phyloP scores from a whole-genome alignment of 2,113 vertebrate species.

The Actinemys pallida region DNA sequence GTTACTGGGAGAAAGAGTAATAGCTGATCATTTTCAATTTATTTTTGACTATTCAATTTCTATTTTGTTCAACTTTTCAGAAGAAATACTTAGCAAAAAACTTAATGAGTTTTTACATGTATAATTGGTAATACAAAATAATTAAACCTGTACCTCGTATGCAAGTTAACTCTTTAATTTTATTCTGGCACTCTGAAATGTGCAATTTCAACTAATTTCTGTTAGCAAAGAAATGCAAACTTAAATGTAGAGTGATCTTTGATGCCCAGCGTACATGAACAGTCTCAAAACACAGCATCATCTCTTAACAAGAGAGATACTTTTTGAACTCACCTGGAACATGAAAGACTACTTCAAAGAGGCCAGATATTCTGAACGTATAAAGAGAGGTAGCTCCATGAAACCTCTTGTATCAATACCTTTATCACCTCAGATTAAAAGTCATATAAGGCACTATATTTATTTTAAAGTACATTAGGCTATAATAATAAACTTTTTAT shows the following conservation, averaged over 20 bases:
- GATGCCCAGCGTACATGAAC: not conserved
- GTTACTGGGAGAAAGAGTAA: fast-evolving
- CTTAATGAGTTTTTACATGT: conserved; percentile 3
- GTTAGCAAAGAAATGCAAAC: not conserved
- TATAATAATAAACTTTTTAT: not conserved
- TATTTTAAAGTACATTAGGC: not conserved
- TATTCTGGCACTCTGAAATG: conserved; percentile 45
- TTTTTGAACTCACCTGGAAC: conserved; percentile 11
- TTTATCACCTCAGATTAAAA: not conserved
- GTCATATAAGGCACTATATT: not conserved
- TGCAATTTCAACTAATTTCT: not conserved
- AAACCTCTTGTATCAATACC: not conserved
- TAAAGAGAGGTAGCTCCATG: not conserved
- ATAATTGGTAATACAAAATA: conserved; percentile 28
- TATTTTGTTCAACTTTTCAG: not conserved
- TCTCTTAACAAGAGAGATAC: not conserved
- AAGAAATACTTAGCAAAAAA: conserved; percentile 8
- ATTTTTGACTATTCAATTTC: conserved; percentile 36
- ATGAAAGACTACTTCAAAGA: conserved; percentile 19
- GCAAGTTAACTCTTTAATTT: conserved; percentile 52
- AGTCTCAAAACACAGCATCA: conserved; percentile 15
- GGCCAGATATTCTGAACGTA: not conserved
- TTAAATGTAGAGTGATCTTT: not conserved
- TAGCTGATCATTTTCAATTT: not conserved
- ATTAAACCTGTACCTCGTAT: conserved; percentile 50